Evolutionary conservation across 2,113 vertebrate genomes (phyloP), one percentile per base, ranked within the genome.

Genomic region (Orientallactaga bullata): DNA sequence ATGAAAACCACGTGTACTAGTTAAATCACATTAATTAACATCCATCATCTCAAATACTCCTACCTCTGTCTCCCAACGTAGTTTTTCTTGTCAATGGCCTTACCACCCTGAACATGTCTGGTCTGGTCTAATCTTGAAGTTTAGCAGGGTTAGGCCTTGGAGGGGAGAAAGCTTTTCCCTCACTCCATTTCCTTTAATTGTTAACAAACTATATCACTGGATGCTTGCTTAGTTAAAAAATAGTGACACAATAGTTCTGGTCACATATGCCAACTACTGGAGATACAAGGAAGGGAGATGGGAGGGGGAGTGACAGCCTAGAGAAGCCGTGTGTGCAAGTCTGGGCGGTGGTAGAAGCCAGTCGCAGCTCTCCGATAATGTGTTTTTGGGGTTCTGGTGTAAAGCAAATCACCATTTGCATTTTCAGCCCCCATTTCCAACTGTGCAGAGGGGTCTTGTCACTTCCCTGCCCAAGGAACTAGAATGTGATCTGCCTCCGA

Each of bases 181-280:
- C 39, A 39, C 23, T 28, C 63, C 35, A 35, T 72, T 69, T 93
- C 73, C 63, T 77, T 82, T 84, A n/a, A 24, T 73, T 73, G n/a
- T 69, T 66, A 78, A 15, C 24, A 20, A 63, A 39, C 30, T 28
- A 51, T 30, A 66, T 42, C 37, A 26, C 3, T 87, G 77, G 24
- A 65, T 55, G 17, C 30, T 94, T 89, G 17, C 30, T 94, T 89
- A 26, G 37, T 51, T 85, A 68, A 89, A 89, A 80, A 71, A 16
- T 47, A 47, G n/a, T n/a, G 42, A 24, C 24, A 71, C 24, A 51
- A 73, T 9, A 85, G 39, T 32, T 63, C 21, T 77, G 30, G 42
- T 55, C 35, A 73, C 89, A 74, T 37, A 42, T 11, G 15, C 35
- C 60, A 65, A 37, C 69, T 63, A 23, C 47, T 65, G 39, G 7